Conservation (phyloP, 2,888 invertebrate genomes). For the Hypomecis atomaria region DNA sequence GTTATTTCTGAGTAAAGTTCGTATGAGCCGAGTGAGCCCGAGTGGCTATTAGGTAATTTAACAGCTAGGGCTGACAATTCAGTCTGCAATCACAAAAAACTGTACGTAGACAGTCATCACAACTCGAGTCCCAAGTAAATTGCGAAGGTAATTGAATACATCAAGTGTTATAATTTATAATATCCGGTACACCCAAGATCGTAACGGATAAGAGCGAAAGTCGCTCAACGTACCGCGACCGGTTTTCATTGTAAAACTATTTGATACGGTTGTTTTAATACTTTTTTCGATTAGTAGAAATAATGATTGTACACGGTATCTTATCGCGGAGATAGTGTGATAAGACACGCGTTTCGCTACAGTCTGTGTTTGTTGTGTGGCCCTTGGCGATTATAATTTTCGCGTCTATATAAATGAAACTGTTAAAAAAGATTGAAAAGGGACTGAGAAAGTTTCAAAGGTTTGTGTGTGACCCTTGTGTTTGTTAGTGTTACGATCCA, state of each 20-base stretch:
- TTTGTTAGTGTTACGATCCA: not conserved
- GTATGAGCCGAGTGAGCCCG: too few species aligned
- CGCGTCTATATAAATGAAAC: slow-evolving; percentile 13
- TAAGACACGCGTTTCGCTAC: slow-evolving; percentile 58
- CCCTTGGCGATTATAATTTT: slow-evolving; percentile 49
- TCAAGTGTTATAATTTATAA: slow-evolving; percentile 28
- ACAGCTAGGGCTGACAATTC: not conserved
- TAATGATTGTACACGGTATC: slow-evolving; percentile 73
- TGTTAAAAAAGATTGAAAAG: slow-evolving; percentile 41
- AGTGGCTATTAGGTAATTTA: too few species aligned
- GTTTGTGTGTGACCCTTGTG: slow-evolving; percentile 33
- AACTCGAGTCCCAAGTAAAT: slow-evolving; percentile 8
- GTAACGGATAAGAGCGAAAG: slow-evolving; percentile 47
- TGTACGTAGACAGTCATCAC: not conserved
- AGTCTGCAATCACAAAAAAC: not conserved
- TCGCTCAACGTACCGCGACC: slow-evolving; percentile 39
- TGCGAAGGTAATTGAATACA: slow-evolving; percentile 25
- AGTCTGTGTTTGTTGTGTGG: slow-evolving; percentile 64
- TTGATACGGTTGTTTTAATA: slow-evolving; percentile 53
- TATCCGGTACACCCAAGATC: slow-evolving; percentile 32
- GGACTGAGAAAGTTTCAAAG: slow-evolving; percentile 34
- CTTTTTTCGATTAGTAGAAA: slow-evolving; percentile 70
- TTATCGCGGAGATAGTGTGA: slow-evolving; percentile 73
- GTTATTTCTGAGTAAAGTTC: too few species aligned
- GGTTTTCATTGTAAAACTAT: slow-evolving; percentile 43